Percentiles rank a stretch among this genome's conserved stretches.
phyloP scores from a whole-genome alignment of 2,797 vertebrate species.

The Brotula barbata region DNA sequence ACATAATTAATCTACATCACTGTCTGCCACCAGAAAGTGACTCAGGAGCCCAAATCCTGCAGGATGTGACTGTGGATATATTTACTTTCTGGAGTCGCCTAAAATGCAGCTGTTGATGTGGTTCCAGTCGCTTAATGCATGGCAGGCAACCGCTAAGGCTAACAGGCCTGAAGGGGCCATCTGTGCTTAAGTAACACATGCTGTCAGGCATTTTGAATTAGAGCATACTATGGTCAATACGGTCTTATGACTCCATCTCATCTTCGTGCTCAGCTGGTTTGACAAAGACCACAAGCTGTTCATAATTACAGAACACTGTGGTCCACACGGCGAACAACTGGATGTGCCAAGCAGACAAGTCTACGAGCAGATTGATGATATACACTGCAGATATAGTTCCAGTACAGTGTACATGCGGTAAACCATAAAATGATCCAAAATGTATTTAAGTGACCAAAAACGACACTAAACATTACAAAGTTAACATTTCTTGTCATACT shows the following conservation, averaged over 20 bases:
- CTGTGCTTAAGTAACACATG: slow-evolving; percentile 34
- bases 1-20: background rate
- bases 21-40: slow-evolving; percentile 5
- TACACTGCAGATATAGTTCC: slow-evolving; percentile 6
- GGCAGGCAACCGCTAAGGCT: slow-evolving; percentile 10
- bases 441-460: too few species aligned
- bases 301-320: slow-evolving; percentile 34
- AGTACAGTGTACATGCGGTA: background rate
- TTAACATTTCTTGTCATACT: too few species aligned
- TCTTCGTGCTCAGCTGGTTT: slow-evolving; percentile 41
- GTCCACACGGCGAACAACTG: slow-evolving; percentile 15
- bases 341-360: slow-evolving; percentile 7
- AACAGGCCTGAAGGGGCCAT: slow-evolving; percentile 11
- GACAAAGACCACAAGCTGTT: slow-evolving; percentile 40
- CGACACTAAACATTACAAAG: too few species aligned
- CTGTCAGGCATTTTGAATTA: slow-evolving; percentile 36
- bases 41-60: background rate
- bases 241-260: slow-evolving; percentile 33
- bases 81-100: slow-evolving; percentile 7
- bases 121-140: background rate
- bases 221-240: slow-evolving; percentile 40
- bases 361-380: slow-evolving; percentile 23
- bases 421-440: too few species aligned
- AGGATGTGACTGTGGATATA: slow-evolving; percentile 1
- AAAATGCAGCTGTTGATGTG: slow-evolving; percentile 10